phyloP scores from a whole-genome alignment of 2,113 vertebrate species.

The Electrona antarctica region DNA sequence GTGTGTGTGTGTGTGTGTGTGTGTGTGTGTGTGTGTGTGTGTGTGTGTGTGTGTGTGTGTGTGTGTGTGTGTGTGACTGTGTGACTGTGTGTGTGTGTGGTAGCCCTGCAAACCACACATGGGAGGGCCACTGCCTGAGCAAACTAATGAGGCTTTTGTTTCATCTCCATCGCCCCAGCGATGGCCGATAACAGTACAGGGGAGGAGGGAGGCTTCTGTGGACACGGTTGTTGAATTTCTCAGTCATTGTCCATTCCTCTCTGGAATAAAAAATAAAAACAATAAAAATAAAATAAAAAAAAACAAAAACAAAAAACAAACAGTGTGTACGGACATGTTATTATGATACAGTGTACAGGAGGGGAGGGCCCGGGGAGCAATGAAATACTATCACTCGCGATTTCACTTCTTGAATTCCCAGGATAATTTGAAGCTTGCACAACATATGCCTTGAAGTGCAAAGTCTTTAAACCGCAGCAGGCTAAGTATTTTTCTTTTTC shows the following conservation, averaged over 20 bases:
- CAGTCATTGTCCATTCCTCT: not conserved
- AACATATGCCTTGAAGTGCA: conserved; percentile 1
- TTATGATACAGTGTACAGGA: not conserved
- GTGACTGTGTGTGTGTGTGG: not conserved
- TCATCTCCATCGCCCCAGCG: not conserved
- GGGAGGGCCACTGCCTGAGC: conserved; percentile 20
- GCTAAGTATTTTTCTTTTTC: not conserved
- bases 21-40: not conserved
- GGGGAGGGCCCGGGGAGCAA: not conserved
- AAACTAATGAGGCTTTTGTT: conserved; percentile 1
- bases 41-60: not conserved
- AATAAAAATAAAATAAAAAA: too few relatives aligned
- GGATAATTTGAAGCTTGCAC: not conserved
- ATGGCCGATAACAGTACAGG: not conserved
- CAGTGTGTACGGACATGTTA: not conserved
- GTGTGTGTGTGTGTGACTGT: too few relatives aligned
- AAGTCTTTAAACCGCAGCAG: not conserved
- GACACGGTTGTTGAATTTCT: not conserved
- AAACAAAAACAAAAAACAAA: not conserved
- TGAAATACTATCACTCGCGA: not conserved
- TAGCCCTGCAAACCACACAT: conserved; percentile 1
- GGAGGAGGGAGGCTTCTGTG: not conserved
- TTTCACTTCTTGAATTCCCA: not conserved
- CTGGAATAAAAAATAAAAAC: too few relatives aligned
- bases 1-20: not conserved